Evolutionary conservation across 2,888 invertebrate genomes (phyloP).

Genomic region (Synergus umbraculus): DNA sequence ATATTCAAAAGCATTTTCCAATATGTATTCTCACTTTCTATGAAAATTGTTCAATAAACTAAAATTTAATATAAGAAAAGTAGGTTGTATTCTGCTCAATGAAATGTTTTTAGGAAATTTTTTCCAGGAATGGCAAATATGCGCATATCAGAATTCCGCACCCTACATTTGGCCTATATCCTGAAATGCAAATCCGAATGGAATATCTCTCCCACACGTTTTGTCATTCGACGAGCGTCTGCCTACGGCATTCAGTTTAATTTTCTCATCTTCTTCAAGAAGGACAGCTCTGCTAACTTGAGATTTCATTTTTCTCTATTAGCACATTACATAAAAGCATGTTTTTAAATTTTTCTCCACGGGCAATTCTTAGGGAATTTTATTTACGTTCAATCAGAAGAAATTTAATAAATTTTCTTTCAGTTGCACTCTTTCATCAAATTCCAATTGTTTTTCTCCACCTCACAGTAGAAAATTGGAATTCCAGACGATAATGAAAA

Average conservation of each 20-base stretch:
- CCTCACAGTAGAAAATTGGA: too few species aligned
- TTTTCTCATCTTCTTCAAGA: constrained; percentile 33
- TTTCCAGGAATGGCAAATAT: constrained; percentile 15
- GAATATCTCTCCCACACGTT: not conserved
- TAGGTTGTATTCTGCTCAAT: constrained; percentile 5
- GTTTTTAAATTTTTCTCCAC: not conserved
- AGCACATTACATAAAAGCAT: not conserved
- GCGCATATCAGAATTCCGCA: constrained; percentile 22
- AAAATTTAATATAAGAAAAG: constrained; percentile 17
- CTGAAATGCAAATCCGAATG: constrained; percentile 23
- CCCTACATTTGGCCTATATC: constrained; percentile 25
- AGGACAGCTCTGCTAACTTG: constrained; percentile 28
- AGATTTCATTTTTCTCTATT: not conserved
- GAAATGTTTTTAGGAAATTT: constrained; percentile 2
- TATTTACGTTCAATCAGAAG: not conserved
- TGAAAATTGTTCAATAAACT: not conserved
- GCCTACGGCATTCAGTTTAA: constrained; percentile 37
- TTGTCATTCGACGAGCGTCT: constrained; percentile 9
- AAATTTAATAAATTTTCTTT: not conserved
- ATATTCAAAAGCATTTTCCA: too few species aligned
- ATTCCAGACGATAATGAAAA: not conserved
- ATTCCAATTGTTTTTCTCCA: too few species aligned
- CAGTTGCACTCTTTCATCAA: too few species aligned
- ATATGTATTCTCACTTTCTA: not conserved
- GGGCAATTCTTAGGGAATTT: not conserved